Base-by-base conservation (phyloP, 1,140 invertebrate genomes). In the Trypoxylus dichotomus region DNA sequence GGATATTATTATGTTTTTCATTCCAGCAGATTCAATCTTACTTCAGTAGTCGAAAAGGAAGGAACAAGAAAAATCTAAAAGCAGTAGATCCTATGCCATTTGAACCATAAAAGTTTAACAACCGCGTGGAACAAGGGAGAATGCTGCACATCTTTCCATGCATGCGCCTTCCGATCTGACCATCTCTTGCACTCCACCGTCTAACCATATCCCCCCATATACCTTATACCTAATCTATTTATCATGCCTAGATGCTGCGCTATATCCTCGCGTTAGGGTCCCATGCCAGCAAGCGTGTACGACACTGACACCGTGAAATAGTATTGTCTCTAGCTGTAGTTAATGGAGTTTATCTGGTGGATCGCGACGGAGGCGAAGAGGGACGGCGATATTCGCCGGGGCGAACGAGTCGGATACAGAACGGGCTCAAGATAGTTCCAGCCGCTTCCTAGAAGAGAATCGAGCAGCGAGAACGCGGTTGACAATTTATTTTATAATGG, bases 401-500 rank as follows among this genome's bases (percentile, higher is more conserved):
- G 24, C 29, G 73, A 75, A 21, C 19, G 29, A 6, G 10, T 42
- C 72, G 10, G 32, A 41, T 29, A 27, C 11, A 68, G 60, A 29
- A 29, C 21, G 24, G 60, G 27, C 24, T 21, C 19, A 11, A 29
- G 60, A 68, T 68, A 29, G 72, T 43, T 42, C 15, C 72, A n/a
- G 77, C 82, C 82, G 85, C 84, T 86, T 86, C 84, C 85, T 85
- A 85, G 85, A 37, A 37, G 32, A 37, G 32, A 85, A 85, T 82
- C 83, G 81, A 79, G 81, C 80, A 79, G 80, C 19, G 32, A 27
- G 72, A 24, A 74, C 15, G 37, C 81, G 82, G 85, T 86, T 86
- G 85, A 86, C 84, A 86, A 86, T 86, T 86, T 86, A 86, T 86
- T 86, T 86, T 86, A 86, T 86, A 86, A 84, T 83, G 83, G 85